A percentile compares a stretch with the other conserved stretches of the same genome.
Evolutionary conservation across 2,113 vertebrate genomes (phyloP).

Genomic region (Lagopus muta): DNA sequence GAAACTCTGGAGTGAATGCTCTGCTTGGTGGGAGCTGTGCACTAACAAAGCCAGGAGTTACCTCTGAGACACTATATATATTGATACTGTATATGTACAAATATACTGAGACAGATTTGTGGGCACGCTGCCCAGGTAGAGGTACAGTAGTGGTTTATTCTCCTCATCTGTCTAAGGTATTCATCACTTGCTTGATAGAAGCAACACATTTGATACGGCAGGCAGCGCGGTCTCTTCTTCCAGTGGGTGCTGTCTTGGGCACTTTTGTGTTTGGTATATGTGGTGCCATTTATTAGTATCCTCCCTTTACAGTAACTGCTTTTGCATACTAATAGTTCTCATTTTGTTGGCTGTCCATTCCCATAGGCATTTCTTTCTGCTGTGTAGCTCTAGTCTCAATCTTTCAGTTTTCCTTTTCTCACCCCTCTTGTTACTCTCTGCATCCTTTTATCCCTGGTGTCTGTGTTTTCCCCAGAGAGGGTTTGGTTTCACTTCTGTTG

Average conservation of each 20-base stretch:
- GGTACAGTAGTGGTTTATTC: neutral
- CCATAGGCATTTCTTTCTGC: neutral
- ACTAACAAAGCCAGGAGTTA: neutral
- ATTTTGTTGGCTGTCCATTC: neutral
- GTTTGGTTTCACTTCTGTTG: neutral
- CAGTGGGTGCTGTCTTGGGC: neutral
- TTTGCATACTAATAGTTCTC: neutral
- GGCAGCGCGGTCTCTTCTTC: neutral
- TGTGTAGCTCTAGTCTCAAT: neutral
- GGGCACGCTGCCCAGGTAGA: neutral
- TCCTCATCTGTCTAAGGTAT: neutral
- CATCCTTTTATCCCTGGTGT: slow-evolving; percentile 17
- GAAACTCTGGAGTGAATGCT: neutral
- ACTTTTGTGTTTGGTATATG: neutral
- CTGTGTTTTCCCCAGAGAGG: slow-evolving; percentile 21
- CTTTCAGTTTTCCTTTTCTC: slow-evolving; percentile 5
- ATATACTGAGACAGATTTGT: neutral
- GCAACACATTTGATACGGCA: neutral
- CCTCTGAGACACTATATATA: neutral
- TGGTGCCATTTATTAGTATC: neutral
- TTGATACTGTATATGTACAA: neutral
- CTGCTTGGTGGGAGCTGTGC: neutral
- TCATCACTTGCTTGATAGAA: neutral
- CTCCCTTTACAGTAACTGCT: neutral
- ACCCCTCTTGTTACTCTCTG: neutral